These are phyloP conservation scores for Laticauda laticaudata DNA, from an alignment of 2,113 vertebrate genomes.

Conservation along the genomic window DNA sequence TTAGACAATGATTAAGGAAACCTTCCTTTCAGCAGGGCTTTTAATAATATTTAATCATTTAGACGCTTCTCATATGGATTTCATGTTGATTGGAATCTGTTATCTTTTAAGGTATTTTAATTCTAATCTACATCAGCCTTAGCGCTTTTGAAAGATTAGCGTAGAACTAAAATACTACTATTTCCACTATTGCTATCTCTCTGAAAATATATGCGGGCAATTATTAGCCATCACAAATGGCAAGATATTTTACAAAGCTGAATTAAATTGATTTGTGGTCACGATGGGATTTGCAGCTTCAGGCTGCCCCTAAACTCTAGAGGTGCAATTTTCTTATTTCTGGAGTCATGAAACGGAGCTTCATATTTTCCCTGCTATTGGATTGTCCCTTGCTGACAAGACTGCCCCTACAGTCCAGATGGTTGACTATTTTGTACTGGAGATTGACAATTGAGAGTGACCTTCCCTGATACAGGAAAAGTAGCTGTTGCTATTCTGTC, in stretches of 20 bases:
- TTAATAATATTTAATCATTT: background rate
- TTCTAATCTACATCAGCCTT: background rate
- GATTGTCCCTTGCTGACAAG: background rate
- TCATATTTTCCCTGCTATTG: background rate
- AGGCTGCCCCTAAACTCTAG: background rate
- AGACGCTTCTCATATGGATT: background rate
- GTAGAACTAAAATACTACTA: background rate
- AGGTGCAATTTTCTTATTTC: background rate
- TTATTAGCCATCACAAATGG: background rate
- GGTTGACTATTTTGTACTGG: background rate
- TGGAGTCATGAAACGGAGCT: background rate
- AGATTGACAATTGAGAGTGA: background rate
- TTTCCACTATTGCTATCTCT: background rate
- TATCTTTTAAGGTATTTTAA: background rate
- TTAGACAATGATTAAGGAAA: background rate
- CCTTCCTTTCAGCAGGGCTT: background rate
- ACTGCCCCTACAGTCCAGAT: background rate
- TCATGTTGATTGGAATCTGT: background rate
- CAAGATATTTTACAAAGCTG: background rate
- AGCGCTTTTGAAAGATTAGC: background rate
- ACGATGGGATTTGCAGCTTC: background rate
- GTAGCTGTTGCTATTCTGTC: background rate
- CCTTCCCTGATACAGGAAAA: background rate
- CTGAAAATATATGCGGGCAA: background rate
- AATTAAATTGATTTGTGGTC: background rate